These are phyloP conservation scores for Otis tarda DNA, from an alignment of 2,113 vertebrate genomes.

Conservation along the genomic window DNA sequence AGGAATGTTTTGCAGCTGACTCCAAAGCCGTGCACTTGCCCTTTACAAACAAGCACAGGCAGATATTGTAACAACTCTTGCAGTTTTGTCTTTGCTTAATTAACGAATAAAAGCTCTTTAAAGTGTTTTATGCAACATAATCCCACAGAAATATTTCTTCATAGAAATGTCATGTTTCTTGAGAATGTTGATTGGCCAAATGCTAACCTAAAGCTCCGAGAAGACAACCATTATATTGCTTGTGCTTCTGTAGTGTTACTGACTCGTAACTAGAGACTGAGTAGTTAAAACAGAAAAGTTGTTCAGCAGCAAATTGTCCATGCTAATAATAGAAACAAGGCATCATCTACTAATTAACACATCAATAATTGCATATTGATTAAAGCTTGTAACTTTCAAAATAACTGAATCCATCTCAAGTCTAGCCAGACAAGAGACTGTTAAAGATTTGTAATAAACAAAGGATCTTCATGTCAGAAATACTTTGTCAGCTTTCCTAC, in stretches of 20 bases:
- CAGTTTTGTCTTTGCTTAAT: not conserved
- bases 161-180: not conserved
- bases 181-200: not conserved
- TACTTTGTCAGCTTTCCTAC: conserved; percentile 48
- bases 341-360: conserved; percentile 75
- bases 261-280: conserved; percentile 1
- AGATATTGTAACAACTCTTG: not conserved
- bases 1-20: not conserved
- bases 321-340: conserved; percentile 62
- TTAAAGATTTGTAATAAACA: conserved; percentile 40
- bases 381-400: conserved; percentile 67
- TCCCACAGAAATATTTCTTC: not conserved
- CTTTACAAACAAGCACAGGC: not conserved
- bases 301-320: conserved; percentile 40
- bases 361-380: conserved; percentile 77
- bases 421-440: conserved; percentile 13
- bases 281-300: conserved; percentile 59
- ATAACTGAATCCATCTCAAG: conserved; percentile 52
- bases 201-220: not conserved
- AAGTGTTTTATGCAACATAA: not conserved
- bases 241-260: not conserved
- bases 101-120: not conserved
- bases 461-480: conserved; percentile 44
- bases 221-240: not conserved
- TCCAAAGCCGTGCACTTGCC: not conserved